Evolutionary conservation across 2,888 invertebrate species (phyloP), one percentile per base, ranked within the genome.

Genomic region (Eupithecia centaureata): DNA sequence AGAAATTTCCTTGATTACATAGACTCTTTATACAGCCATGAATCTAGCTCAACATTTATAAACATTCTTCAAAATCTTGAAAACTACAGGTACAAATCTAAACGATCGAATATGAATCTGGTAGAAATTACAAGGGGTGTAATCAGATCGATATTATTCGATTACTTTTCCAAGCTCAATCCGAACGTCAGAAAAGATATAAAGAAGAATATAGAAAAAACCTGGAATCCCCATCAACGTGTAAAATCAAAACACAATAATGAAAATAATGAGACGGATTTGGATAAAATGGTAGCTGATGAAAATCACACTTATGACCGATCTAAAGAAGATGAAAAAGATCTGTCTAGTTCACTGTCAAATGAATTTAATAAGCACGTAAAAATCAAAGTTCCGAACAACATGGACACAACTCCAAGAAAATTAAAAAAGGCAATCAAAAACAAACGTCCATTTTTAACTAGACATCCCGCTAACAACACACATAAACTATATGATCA

Each of bases 91-190:
- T 62, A 38, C 0, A 79, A 78, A 69, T 61, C 72, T 0, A 77
- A 76, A 56, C 71, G 78, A 25, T 25, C 74, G 1, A 76, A 76
- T 18, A 35, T 74, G 0, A 66, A 82, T 25, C 57, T 89, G 1
- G 65, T 71, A 2, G 63, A 76, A 22, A 64, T 85, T 0, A 61
- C 89, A 0, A 77, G 73, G 62, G 60, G 73, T 0, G 82, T 79
- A 0, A 38, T 90, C 0, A 67, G 79, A n/a, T 70, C 67, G n/a
- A 22, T 84, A 0, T 27, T 89, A 0, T 83, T 84, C 58, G 82
- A 88, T 69, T 81, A 85, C 65, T 86, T 82, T 64, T 77, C 81
- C 0, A 69, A 73, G n/a, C 71, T 88, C 0, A 77, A 77, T 12
- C 15, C 28, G 0, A 72, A 81, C 0, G 80, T 77, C 1, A 79